Conservation (phyloP, 2,797 vertebrate genomes). For the Prunella strophiata region DNA sequence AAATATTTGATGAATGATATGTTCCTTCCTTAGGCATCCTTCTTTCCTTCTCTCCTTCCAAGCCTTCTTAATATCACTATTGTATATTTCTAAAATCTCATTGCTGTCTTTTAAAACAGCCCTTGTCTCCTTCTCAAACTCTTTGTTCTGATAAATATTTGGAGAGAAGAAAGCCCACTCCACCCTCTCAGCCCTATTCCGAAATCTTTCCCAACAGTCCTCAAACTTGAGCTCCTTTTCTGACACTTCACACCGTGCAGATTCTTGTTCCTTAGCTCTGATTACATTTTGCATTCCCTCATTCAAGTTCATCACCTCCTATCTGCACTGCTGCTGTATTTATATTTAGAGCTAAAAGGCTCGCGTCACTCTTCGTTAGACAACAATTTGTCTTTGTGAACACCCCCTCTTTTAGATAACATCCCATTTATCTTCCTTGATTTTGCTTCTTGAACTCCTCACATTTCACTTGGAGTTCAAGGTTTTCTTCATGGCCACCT, state of each 20-base stretch:
- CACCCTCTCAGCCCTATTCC: background rate
- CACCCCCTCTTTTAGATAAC: background rate
- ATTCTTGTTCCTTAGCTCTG: background rate
- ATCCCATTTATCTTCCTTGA: slow-evolving; percentile 20
- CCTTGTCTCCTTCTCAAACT: background rate
- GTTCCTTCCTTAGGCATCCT: background rate
- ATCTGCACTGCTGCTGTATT: slow-evolving; percentile 36
- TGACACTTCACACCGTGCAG: background rate
- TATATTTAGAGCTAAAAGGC: slow-evolving; percentile 43
- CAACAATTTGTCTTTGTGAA: slow-evolving; percentile 43
- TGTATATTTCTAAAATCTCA: background rate
- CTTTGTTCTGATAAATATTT: background rate
- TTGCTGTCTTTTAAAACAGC: background rate
- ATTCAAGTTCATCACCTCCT: slow-evolving; percentile 29
- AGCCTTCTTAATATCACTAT: background rate
- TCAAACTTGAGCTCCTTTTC: background rate
- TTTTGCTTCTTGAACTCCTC: slow-evolving; percentile 10
- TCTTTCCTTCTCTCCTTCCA: background rate
- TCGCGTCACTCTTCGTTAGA: slow-evolving; percentile 39
- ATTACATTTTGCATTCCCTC: slow-evolving; percentile 29
- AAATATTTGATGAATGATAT: background rate
- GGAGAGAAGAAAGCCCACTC: slow-evolving; percentile 19
- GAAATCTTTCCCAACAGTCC: background rate
- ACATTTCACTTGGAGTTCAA: background rate
- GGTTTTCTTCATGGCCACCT: background rate